Percentiles rank a stretch among this genome's conserved stretches.
phyloP scores from a whole-genome alignment of 2,113 vertebrate species.

The Sander lucioperca region DNA sequence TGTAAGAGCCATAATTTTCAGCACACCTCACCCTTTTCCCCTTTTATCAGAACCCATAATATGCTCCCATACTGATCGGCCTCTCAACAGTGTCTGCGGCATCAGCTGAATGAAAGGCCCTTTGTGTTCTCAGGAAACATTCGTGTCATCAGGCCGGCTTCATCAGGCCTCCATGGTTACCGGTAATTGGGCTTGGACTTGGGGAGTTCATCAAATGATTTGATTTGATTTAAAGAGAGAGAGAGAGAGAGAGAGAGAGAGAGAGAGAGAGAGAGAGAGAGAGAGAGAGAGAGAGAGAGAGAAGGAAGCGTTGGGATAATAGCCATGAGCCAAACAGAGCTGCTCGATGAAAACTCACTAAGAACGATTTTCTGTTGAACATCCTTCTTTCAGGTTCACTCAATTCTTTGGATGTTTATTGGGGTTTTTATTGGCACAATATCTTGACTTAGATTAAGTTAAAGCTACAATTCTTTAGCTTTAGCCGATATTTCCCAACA shows the following conservation, averaged over 20 bases:
- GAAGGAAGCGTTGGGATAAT: neutral
- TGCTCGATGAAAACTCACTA: constrained; percentile 27
- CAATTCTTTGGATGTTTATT: constrained; percentile 36
- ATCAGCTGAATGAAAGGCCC: constrained; percentile 55
- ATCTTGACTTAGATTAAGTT: constrained; percentile 8
- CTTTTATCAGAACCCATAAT: constrained; percentile 33
- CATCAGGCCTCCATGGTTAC: constrained; percentile 65
- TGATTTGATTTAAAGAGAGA: constrained; percentile 50
- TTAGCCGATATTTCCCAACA: too few relatives aligned
- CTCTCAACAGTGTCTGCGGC: constrained; percentile 28
- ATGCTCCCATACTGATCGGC: constrained; percentile 10
- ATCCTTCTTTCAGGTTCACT: constrained; percentile 8
- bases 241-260: neutral
- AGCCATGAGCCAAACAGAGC: constrained; percentile 5
- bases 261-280: constrained; percentile 3
- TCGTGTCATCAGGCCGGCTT: constrained; percentile 58
- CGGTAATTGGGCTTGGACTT: constrained; percentile 52
- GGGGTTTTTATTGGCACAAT: constrained; percentile 38
- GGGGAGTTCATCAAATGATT: constrained; percentile 51
- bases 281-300: neutral
- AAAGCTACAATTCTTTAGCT: neutral
- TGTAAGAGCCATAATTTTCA: neutral
- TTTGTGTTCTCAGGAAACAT: constrained; percentile 65
- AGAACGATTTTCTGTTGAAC: constrained; percentile 17
- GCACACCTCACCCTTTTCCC: constrained; percentile 1